Base-by-base conservation (phyloP, 2,888 invertebrate genomes). In the Sthenelais limicola region DNA sequence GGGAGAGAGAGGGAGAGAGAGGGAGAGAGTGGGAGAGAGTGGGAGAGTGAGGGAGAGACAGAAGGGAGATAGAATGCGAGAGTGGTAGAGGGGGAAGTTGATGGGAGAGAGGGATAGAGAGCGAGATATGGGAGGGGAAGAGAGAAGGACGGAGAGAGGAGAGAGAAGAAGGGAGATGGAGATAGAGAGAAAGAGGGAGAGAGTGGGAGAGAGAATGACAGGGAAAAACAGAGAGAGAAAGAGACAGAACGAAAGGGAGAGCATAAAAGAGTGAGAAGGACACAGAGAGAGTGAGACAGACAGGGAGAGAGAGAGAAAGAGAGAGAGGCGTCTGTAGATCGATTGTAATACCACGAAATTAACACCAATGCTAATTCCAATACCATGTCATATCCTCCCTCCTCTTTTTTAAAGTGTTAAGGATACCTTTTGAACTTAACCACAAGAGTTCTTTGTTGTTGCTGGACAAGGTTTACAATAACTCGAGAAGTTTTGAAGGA, bases 141-240 rank as follows among this genome's bases (percentile, higher is more conserved):
- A n/a, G 21, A 21, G 54, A 32, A 62, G 62, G 21, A 32, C 9
- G 62, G 21, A 32, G 32, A 32, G 30, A 32, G 32, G 62, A 62
- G 62, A 28, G 62, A 62, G 62, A 62, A 32, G 30, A 32, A 62
- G 62, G 32, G 62, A 28, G 62, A 62, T 26, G 32, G 62, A 28
- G 62, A 62, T 26, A 62, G 62, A 28, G 62, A 62, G 62, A 62
- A 32, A 28, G 62, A 62, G 62, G 32, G 62, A 28, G 62, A 62
- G 62, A 62, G 62, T 12, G 62, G 32, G 62, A 62, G 62, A 28
- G 62, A 62, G 62, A 62, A 32, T 12, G 62, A 62, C n/a, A n/a
- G n/a, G n/a, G n/a, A n/a, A n/a, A n/a, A n/a, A n/a, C n/a, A n/a
- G n/a, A n/a, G n/a, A n/a, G 62, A 62, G 62, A 28, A 32, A 62